Percentiles rank a stretch among this genome's conserved stretches.
Evolutionary conservation across 2,888 invertebrate genomes (phyloP).

Genomic region (Idaea aversata): DNA sequence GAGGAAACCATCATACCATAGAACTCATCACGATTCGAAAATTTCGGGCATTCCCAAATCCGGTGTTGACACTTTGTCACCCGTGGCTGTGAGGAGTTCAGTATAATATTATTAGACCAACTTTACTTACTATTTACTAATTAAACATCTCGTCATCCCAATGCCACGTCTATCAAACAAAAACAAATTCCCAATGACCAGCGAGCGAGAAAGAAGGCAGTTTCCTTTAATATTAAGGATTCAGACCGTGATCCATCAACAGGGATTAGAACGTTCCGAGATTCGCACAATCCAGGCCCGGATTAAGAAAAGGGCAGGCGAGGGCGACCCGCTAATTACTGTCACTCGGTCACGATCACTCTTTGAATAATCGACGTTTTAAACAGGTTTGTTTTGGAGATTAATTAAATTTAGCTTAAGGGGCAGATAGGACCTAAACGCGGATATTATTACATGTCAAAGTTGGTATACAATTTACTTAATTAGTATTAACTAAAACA

Average conservation of each 20-base stretch:
- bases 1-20: too few relatives aligned
- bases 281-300: slow-evolving; percentile 29
- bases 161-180: slow-evolving; percentile 13
- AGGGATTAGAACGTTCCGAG: slow-evolving; percentile 46
- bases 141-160: slow-evolving; percentile 12
- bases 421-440: too few relatives aligned
- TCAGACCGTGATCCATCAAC: slow-evolving; percentile 56
- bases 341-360: slow-evolving; percentile 9
- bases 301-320: slow-evolving; percentile 22
- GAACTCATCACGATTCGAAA: too few relatives aligned
- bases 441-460: too few relatives aligned
- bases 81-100: too few relatives aligned
- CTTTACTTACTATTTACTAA: too few relatives aligned
- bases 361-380: not conserved
- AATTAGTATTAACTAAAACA: too few relatives aligned
- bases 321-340: slow-evolving; percentile 17
- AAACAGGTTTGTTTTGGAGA: not conserved
- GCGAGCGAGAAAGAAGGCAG: slow-evolving; percentile 37
- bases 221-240: slow-evolving; percentile 62
- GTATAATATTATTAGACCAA: too few relatives aligned
- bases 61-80: too few relatives aligned
- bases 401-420: not conserved
- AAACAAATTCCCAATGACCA: slow-evolving; percentile 22
- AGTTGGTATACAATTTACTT: too few relatives aligned
- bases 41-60: too few relatives aligned